phyloP scores from a whole-genome alignment of 2,888 invertebrate species.

The Amphipyra berbera region DNA sequence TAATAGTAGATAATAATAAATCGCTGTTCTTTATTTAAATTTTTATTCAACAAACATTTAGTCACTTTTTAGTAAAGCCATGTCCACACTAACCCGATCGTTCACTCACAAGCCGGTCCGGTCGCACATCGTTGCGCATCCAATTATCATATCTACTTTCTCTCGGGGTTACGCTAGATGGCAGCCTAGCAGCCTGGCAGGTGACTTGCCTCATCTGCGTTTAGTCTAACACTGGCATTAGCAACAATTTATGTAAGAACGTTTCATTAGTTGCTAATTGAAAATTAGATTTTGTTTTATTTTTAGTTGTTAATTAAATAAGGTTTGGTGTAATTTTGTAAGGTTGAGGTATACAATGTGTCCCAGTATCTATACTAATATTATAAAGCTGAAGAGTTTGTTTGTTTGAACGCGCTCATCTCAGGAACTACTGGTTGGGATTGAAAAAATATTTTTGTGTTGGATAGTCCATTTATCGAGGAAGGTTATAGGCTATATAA shows the following conservation, averaged over 20 bases:
- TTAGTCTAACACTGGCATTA: conserved; percentile 32
- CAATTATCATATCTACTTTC: conserved; percentile 90
- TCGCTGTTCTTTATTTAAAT: too few relatives aligned
- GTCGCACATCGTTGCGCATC: conserved; percentile 83
- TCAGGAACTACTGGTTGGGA: too few relatives aligned
- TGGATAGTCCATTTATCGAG: too few relatives aligned
- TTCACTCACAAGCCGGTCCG: conserved; percentile 68
- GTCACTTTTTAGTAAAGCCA: neutral
- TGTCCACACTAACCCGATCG: conserved; percentile 65
- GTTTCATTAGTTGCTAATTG: conserved; percentile 44
- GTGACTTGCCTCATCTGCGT: conserved; percentile 59
- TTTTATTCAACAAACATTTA: too few relatives aligned
- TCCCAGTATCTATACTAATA: too few relatives aligned
- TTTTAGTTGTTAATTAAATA: neutral
- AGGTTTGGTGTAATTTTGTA: neutral
- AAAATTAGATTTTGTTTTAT: conserved; percentile 30
- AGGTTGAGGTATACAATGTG: too few relatives aligned
- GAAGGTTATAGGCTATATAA: too few relatives aligned
- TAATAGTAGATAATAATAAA: too few relatives aligned
- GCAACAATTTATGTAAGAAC: conserved; percentile 47
- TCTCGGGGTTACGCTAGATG: conserved; percentile 66
- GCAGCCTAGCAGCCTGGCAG: conserved; percentile 31
- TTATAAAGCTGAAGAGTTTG: too few relatives aligned
- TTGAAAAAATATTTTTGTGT: too few relatives aligned
- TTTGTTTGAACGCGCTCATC: too few relatives aligned